Evolutionary conservation across 2,888 invertebrate genomes (phyloP), one percentile per base, ranked within the genome.

Genomic region (Ophraella communa): DNA sequence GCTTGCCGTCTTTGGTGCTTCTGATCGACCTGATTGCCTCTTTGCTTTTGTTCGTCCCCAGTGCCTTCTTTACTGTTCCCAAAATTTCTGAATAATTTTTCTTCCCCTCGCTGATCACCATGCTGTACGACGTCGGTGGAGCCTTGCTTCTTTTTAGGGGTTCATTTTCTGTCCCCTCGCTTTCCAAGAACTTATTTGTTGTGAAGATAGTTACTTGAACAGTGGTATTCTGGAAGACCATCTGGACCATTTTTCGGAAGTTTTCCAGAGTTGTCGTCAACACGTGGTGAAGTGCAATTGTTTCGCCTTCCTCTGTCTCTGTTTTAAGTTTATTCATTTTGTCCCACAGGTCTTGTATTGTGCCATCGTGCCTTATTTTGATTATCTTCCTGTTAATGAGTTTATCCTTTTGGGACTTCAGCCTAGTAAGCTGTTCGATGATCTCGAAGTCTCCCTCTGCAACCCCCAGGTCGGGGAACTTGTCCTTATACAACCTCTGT

Each of bases 401-500:
- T 30, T 30, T 30, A 30, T 30, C 30, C 30, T 30, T 30, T 10
- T 30, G 30, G 30, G 24, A 24, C 24, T 24, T 24, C 8, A 24
- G 24, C 2, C 24, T 24, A 8, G 24, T 24, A 8, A 24, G 24
- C 24, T 7, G 24, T 8, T 24, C 24, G 4, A 24, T 4, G 24
- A 24, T 8, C 24, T 24, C 24, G 3, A 24, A 24, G 8, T 24
- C 24, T 24, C 24, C 24, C 8, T 2, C 24, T 24, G 24, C 24
- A 8, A 4, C 8, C 24, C 5, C 54, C 10, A 67, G 55, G 42
- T 65, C 64, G 1, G 65, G 55, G 17, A 56, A 65, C 11, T 53
- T 57, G 3, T 58, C 65, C 20, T 35, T 64, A n/a, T 55, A 65
- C 23, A 59, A 4, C 18, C 27, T 64, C 33, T 66, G 64, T 1